Evolutionary conservation across 2,797 vertebrate species (phyloP), one percentile per base, ranked within the genome.

Genomic region (Crax fasciolata): DNA sequence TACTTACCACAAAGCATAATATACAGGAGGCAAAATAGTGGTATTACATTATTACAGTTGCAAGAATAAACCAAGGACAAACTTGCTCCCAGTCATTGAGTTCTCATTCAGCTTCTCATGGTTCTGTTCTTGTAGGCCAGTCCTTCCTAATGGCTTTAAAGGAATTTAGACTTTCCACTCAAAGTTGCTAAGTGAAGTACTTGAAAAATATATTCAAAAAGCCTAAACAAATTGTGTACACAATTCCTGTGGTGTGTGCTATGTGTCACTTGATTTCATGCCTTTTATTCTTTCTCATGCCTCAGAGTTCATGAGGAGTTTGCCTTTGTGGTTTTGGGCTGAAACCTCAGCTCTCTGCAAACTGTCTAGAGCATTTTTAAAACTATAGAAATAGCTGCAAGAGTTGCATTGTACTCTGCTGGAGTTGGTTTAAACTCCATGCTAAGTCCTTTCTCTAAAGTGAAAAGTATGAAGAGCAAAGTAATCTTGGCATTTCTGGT

Each of bases 251-350:
- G 38, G n/a, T 54, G 28, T 38, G 14, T 82, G 38, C 55, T 73
- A 77, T 54, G 55, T 55, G 23, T 57, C 44, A n/a, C 63, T 84
- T 81, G 39, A 70, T 87, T 83, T 81, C 58, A 8, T 67, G 35
- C 27, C 75, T 77, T n/a, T 67, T 79, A 2, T 54, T 82, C 32
- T 70, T 89, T 81, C 55, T 84, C 23, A 46, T 88, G 59, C 49
- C 55, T 90, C 44, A 44, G 28, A 65, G 23, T 89, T 86, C 16
- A 6, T 41, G 27, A 63, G 30, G 25, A 54, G 48, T 82, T 90
- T 91, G 30, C 57, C 46, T 77, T 80, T 92, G 68, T 89, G n/a
- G 27, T 57, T 92, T 73, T 77, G 21, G 55, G 83, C 35, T 72
- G 77, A 81, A 84, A 59, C 35, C 32, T 81, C 74, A 80, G 52